A percentile compares a stretch with the other conserved stretches of the same genome.
Evolutionary conservation across 2,113 vertebrate species (phyloP).

Genomic region (Oophaga pumilio): DNA sequence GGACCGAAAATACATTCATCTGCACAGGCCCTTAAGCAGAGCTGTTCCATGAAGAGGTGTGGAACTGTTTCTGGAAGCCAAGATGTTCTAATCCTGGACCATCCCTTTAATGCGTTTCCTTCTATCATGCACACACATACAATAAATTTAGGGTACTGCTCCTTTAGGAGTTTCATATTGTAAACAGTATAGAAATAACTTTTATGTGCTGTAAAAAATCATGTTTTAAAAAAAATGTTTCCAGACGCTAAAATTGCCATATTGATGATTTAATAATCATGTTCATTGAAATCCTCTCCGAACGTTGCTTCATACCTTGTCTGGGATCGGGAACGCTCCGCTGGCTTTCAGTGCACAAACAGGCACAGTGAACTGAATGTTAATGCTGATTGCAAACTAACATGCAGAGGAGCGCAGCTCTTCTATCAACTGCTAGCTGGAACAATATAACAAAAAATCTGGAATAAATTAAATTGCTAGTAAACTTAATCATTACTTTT

Average conservation of each 20-base stretch:
- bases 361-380: conserved; percentile 12
- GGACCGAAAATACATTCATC: too few relatives aligned
- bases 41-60: background rate
- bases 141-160: background rate
- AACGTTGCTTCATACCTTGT: conserved; percentile 11
- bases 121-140: background rate
- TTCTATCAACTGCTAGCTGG: background rate
- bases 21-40: too few relatives aligned
- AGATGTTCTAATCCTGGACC: background rate
- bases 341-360: background rate
- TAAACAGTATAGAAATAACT: background rate
- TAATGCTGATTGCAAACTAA: conserved; percentile 31
- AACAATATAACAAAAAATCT: conserved; percentile 16
- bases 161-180: background rate
- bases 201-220: background rate
- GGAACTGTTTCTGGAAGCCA: background rate
- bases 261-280: conserved; percentile 46
- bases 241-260: conserved; percentile 13
- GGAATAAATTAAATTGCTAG: conserved; percentile 19
- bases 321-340: background rate
- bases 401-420: background rate
- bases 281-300: conserved; percentile 36
- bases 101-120: background rate
- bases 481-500: background rate
- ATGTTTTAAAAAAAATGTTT: conserved; percentile 2